phyloP scores from a whole-genome alignment of 2,113 vertebrate genomes.

The Gracilinanus agilis region DNA sequence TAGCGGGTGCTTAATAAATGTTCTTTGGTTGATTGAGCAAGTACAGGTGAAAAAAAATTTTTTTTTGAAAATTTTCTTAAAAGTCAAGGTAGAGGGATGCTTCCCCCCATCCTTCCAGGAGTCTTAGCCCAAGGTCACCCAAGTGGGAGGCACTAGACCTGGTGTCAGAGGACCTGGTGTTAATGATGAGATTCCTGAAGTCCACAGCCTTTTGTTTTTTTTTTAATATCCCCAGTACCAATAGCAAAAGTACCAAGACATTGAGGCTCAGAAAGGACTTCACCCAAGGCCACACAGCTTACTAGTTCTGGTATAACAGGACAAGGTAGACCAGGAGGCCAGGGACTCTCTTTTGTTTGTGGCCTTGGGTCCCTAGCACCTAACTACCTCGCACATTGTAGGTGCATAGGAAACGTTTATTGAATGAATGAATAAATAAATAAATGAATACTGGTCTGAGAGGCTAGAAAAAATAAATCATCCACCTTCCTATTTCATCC shows the following conservation, averaged over 20 bases:
- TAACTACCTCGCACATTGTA: no score
- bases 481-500: not conserved
- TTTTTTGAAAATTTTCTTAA: not conserved
- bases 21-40: not conserved
- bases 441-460: not conserved
- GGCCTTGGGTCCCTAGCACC: not conserved
- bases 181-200: not conserved
- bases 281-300: not conserved
- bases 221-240: no score
- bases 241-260: no score
- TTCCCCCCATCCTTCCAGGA: not conserved
- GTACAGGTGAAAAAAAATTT: not conserved
- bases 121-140: not conserved
- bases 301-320: not conserved
- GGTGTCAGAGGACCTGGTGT: not conserved
- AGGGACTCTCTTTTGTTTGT: not conserved
- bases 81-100: not conserved
- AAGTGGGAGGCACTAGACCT: not conserved
- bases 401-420: no score
- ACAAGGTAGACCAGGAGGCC: not conserved
- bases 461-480: not conserved
- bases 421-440: no score
- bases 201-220: not conserved
- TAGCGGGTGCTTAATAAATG: not conserved
- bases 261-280: not conserved